Conservation (phyloP, 92 coral and sea anemone genomes). For the Parazoanthus darwini region DNA sequence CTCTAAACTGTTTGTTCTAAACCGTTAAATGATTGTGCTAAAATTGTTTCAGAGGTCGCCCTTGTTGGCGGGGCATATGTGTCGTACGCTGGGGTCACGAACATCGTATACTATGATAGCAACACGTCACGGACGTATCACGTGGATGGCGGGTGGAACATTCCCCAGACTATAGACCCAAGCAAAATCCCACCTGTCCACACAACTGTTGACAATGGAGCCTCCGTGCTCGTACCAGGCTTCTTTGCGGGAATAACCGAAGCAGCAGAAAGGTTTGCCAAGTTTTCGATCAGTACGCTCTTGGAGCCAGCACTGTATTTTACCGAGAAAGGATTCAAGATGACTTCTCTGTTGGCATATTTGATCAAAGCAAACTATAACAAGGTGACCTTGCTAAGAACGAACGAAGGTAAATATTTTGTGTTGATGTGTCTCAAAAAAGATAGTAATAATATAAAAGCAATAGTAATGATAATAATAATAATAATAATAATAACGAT, state of each 20-base stretch:
- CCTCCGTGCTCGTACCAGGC: constrained; percentile 89
- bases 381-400: constrained; percentile 68
- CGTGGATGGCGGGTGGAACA: constrained; percentile 92
- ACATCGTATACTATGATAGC: constrained; percentile 84
- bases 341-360: constrained; percentile 67
- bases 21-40: too few relatives aligned
- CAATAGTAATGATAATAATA: too few relatives aligned
- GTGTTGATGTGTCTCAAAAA: neutral
- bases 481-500: too few relatives aligned
- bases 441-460: neutral
- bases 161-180: constrained; percentile 63
- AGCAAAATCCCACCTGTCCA: constrained; percentile 66
- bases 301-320: constrained; percentile 90
- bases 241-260: constrained; percentile 85
- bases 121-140: constrained; percentile 67
- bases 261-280: constrained; percentile 78
- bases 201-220: constrained; percentile 74
- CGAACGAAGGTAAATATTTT: constrained; percentile 64
- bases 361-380: constrained; percentile 64
- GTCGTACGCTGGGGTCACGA: constrained; percentile 86
- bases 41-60: constrained; percentile 2
- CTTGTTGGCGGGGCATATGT: constrained; percentile 87
- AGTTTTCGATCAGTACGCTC: constrained; percentile 75
- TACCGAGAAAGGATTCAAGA: constrained; percentile 84
- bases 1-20: too few relatives aligned